Base-by-base conservation (phyloP, 2,113 vertebrate genomes). In the Apodemus speciosus region DNA sequence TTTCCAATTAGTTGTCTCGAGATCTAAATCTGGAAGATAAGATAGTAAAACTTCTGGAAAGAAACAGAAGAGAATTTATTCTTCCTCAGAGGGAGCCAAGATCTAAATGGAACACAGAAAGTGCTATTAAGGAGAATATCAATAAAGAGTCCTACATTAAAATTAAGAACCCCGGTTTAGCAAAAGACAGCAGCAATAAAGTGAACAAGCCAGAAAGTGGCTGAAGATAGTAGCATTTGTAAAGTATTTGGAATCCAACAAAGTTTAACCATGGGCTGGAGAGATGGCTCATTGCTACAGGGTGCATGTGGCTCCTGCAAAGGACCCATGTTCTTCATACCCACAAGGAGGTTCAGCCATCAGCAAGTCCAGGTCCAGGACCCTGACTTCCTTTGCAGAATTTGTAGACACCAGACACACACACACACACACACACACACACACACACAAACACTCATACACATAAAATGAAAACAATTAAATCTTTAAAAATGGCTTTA, bases 51-150 rank as follows among this genome's bases (percentile, higher is more conserved):
- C 16, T 83, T 88, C 15, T 27, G 43, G 35, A 89, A 88, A 51
- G 75, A 95, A 95, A 84, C 2, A 60, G 0, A 62, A 32, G 68
- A 72, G 2, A 30, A 87, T 86, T 81, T 83, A 75, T 60, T 86
- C 20, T 80, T 62, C 58, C 64, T 87, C 51, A 21, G 11, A 68
- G 40, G 18, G 14, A 56, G 6, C 60, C 90, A 94, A 89, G 21
- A 64, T 71, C 72, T 77, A 46, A 95, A 51, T 21, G 60, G 56
- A 92, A 88, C 20, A 16, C 40, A 88, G 11, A 91, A 92, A 87
- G 8, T 38, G 86, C 58, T 14, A n/a, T 30, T 51, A 89, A 83
- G 23, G 20, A 60, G 86, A 79, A 79, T 79, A 87, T 40, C 83
- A 32, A 93, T 53, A 84, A 38, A 62, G 77, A 40, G 83, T 13